Percentiles rank a stretch among this genome's conserved stretches.
Conservation (phyloP, 2,797 vertebrate species). For the Xyrichtys novacula region DNA sequence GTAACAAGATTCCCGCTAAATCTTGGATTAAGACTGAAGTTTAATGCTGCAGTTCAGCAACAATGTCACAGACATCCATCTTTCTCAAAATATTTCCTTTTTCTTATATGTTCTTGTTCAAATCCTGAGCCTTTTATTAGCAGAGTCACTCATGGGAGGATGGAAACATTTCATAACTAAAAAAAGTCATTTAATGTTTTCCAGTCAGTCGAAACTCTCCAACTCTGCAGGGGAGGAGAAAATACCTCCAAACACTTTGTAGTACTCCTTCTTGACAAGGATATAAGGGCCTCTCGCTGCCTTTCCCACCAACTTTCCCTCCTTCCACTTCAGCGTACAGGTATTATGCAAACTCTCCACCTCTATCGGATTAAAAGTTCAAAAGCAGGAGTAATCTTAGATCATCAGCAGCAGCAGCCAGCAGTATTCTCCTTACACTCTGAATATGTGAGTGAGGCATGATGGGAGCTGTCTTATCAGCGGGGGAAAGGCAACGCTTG, state of each 20-base stretch:
- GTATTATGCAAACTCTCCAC: conserved; percentile 55
- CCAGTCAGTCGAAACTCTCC: conserved; percentile 11
- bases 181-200: conserved; percentile 20
- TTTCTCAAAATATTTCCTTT: conserved; percentile 20
- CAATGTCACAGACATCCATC: conserved; percentile 24
- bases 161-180: conserved; percentile 20
- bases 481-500: conserved; percentile 67
- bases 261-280: conserved; percentile 19
- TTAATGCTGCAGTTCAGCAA: conserved; percentile 21
- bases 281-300: conserved; percentile 28
- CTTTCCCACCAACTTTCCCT: conserved; percentile 37
- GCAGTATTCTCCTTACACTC: conserved; percentile 72
- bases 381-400: conserved; percentile 64
- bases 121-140: background rate
- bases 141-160: background rate
- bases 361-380: conserved; percentile 69
- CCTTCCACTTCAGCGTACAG: conserved; percentile 28
- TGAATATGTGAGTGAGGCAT: conserved; percentile 71
- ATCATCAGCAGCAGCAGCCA: conserved; percentile 68
- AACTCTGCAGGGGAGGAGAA: conserved; percentile 14
- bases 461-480: conserved; percentile 80
- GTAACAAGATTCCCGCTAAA: conserved; percentile 32
- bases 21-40: conserved; percentile 24
- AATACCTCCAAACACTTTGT: conserved; percentile 37
- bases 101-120: background rate